These are phyloP conservation scores for Fregata magnificens DNA, from an alignment of 2,113 vertebrate genomes.

Conservation along the genomic window DNA sequence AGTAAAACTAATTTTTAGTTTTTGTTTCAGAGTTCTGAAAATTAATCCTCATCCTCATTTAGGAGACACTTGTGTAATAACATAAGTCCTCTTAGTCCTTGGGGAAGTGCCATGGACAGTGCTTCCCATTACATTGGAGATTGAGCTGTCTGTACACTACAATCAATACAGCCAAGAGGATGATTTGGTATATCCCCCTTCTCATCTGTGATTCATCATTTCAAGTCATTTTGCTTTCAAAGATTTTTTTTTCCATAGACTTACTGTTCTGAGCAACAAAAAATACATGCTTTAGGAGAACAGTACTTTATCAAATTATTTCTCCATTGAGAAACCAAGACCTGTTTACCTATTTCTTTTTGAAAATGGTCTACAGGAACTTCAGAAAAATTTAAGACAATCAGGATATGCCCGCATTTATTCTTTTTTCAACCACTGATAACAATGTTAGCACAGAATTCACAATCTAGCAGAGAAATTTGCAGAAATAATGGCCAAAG, in stretches of 20 bases:
- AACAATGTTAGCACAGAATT: background rate
- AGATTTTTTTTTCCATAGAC: background rate
- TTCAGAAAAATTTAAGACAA: background rate
- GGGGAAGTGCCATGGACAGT: slow-evolving; percentile 14
- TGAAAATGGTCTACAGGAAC: background rate
- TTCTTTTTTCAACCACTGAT: background rate
- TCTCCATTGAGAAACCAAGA: background rate
- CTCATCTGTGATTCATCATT: slow-evolving; percentile 43
- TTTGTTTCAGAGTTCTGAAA: slow-evolving; percentile 37
- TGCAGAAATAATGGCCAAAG: background rate
- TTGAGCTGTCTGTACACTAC: background rate
- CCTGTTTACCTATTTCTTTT: background rate
- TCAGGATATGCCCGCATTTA: background rate
- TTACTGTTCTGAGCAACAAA: background rate
- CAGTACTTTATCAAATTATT: background rate
- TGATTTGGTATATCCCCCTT: slow-evolving; percentile 11
- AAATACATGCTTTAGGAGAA: background rate
- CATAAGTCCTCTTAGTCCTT: slow-evolving; percentile 4
- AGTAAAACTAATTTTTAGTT: background rate
- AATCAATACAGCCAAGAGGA: slow-evolving; percentile 21
- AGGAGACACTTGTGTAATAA: slow-evolving; percentile 7
- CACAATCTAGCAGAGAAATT: background rate
- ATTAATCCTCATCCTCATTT: slow-evolving; percentile 34
- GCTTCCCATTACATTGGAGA: slow-evolving; percentile 54
- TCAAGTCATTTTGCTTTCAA: background rate